Conservation (phyloP, 2,797 vertebrate genomes). For the Simalia tracyae region DNA sequence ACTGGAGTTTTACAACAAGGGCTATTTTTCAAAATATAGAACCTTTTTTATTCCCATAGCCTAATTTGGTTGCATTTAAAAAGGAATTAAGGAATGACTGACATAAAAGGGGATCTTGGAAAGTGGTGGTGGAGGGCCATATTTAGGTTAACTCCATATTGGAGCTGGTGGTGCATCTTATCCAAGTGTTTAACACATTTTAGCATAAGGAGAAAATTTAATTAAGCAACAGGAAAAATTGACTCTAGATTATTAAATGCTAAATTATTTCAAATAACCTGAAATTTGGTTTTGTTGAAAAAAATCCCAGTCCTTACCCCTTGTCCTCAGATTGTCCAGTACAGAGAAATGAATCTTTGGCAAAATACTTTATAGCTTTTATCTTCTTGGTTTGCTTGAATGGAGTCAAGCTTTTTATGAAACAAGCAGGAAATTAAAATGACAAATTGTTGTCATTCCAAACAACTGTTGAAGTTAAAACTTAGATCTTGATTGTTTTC, state of each 20-base stretch:
- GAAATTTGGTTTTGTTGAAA: slow-evolving; percentile 4
- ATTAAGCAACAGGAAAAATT: slow-evolving; percentile 37
- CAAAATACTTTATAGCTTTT: slow-evolving; percentile 20
- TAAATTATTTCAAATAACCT: slow-evolving; percentile 21
- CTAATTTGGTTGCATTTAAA: slow-evolving; percentile 56
- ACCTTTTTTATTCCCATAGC: slow-evolving; percentile 54
- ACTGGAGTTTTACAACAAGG: background rate
- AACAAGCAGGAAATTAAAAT: background rate
- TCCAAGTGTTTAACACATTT: slow-evolving; percentile 18
- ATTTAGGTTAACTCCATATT: slow-evolving; percentile 18
- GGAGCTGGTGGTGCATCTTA: slow-evolving; percentile 10
- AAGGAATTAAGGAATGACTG: slow-evolving; percentile 37
- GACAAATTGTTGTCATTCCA: background rate
- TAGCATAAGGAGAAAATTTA: slow-evolving; percentile 41
- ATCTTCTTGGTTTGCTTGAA: slow-evolving; percentile 36
- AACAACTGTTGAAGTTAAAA: slow-evolving; percentile 17
- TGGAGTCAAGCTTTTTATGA: background rate
- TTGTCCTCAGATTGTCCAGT: background rate
- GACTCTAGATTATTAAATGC: slow-evolving; percentile 53
- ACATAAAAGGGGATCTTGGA: slow-evolving; percentile 41
- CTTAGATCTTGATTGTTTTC: slow-evolving; percentile 37
- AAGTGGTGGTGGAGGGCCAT: slow-evolving; percentile 36
- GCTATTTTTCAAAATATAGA: slow-evolving; percentile 31
- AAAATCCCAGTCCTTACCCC: background rate
- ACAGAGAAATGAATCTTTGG: background rate